Evolutionary conservation across 2,113 vertebrate genomes (phyloP).

Genomic region (Notarius quadriscutis): DNA sequence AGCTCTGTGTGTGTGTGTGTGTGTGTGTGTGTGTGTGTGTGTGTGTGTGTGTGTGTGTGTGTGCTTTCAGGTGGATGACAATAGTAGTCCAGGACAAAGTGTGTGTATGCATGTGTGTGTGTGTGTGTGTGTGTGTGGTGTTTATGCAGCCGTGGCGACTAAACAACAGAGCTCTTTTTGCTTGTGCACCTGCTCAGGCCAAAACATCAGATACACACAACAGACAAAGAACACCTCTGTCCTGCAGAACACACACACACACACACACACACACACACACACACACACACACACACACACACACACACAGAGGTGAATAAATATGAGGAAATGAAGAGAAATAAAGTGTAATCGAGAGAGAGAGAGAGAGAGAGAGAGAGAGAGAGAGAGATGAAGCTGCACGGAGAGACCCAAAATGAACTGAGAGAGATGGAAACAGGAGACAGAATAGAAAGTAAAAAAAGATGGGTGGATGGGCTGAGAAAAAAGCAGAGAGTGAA

Average conservation of each 20-base stretch:
- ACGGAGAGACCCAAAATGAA: background rate
- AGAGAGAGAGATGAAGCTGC: background rate
- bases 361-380: background rate
- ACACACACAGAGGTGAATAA: background rate
- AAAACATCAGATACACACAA: slow-evolving; percentile 72
- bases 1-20: too few relatives aligned
- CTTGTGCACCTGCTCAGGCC: slow-evolving; percentile 72
- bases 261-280: background rate
- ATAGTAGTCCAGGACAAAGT: slow-evolving; percentile 34
- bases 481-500: background rate
- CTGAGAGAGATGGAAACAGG: background rate
- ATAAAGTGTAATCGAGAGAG: background rate
- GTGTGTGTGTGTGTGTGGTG: slow-evolving; percentile 53
- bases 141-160: slow-evolving; percentile 65
- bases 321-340: background rate
- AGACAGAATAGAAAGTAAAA: background rate
- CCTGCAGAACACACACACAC: slow-evolving; percentile 50
- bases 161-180: slow-evolving; percentile 75
- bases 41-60: background rate
- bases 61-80: background rate
- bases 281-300: background rate
- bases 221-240: slow-evolving; percentile 77
- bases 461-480: background rate
- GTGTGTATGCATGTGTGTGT: slow-evolving; percentile 24
- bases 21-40: slow-evolving; percentile 52